Conservation (phyloP, 2,888 invertebrate genomes). For the Parnassius orleans region DNA sequence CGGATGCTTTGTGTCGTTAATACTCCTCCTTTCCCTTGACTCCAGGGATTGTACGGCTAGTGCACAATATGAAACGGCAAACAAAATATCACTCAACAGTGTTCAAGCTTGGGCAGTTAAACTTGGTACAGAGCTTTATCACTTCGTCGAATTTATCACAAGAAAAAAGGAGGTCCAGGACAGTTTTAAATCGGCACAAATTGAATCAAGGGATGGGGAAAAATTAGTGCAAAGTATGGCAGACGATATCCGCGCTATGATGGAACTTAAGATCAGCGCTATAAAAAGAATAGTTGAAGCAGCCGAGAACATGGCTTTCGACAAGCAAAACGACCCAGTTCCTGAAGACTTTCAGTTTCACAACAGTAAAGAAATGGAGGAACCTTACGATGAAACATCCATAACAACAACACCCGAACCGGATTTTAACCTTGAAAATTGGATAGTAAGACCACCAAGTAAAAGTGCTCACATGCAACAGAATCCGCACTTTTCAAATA, state of each 20-base stretch:
- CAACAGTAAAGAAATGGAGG: conserved; percentile 86
- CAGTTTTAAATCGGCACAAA: conserved; percentile 89
- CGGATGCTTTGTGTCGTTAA: conserved; percentile 52
- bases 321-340: conserved; percentile 74
- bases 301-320: conserved; percentile 90
- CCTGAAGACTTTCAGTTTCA: conserved; percentile 84
- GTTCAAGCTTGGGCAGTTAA: conserved; percentile 92
- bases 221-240: conserved; percentile 91
- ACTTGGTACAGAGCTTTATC: conserved; percentile 89
- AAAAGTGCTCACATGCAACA: conserved; percentile 84
- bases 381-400: conserved; percentile 74
- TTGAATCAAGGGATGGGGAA: conserved; percentile 88
- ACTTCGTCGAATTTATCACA: conserved; percentile 90
- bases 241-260: conserved; percentile 91
- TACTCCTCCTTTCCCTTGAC: conserved; percentile 65
- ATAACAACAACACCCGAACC: conserved; percentile 79
- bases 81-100: conserved; percentile 74
- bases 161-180: conserved; percentile 89
- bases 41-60: conserved; percentile 70
- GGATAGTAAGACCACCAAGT: conserved; percentile 78
- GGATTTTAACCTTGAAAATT: conserved; percentile 72
- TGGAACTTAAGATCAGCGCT: conserved; percentile 93
- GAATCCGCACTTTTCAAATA: conserved; percentile 89
- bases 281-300: conserved; percentile 94
- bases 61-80: conserved; percentile 61